Evolutionary conservation across 2,797 vertebrate species (phyloP).

Genomic region (Nyctalus aviator): DNA sequence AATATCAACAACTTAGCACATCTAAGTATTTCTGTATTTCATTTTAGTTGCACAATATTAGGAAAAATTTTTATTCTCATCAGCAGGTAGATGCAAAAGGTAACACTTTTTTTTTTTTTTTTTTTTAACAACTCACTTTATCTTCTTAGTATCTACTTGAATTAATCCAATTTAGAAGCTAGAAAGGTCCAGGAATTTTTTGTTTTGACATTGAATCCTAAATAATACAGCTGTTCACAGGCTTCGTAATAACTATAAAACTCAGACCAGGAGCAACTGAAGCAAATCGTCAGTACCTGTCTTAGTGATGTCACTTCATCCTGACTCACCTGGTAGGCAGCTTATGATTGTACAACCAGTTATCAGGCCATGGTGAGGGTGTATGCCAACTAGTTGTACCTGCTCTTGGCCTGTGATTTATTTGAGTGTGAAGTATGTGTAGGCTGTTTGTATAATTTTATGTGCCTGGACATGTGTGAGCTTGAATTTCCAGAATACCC

Average conservation of each 20-base stretch:
- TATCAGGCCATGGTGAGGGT: not conserved
- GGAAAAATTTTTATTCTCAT: not conserved
- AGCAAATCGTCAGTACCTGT: not conserved
- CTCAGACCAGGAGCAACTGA: not conserved
- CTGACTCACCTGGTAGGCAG: not conserved
- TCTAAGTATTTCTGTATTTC: not conserved
- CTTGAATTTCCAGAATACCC: constrained; percentile 65
- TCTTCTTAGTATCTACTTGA: not conserved
- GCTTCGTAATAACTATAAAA: not conserved
- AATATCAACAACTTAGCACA: not conserved
- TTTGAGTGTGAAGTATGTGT: constrained; percentile 49
- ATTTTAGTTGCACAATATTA: not conserved
- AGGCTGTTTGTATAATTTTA: constrained; percentile 54
- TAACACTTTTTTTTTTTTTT: not conserved
- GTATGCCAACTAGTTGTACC: constrained; percentile 70
- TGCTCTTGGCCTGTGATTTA: constrained; percentile 60
- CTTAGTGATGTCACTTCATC: constrained; percentile 16
- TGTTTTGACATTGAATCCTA: not conserved
- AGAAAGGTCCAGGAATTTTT: not conserved
- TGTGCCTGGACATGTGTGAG: constrained; percentile 44
- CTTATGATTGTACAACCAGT: not conserved
- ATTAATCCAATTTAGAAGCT: constrained; percentile 5
- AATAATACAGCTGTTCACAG: not conserved
- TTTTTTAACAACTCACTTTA: constrained; percentile 24
- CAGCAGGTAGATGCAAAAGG: not conserved